Evolutionary conservation across 1,140 invertebrate genomes (phyloP), one percentile per base, ranked within the genome.

Genomic region (Theocolax elegans): DNA sequence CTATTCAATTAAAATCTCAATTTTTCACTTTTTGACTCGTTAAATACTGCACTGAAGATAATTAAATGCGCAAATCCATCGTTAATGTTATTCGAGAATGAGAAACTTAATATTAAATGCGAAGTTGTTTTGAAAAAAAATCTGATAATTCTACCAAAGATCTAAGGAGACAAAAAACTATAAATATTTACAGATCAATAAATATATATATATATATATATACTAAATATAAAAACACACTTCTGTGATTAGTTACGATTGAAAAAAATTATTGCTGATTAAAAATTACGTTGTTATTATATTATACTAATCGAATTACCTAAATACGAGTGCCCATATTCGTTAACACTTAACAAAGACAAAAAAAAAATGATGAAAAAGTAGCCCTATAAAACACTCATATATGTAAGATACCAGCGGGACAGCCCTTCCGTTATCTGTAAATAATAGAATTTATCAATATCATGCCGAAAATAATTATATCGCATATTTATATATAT

Each of bases 21-120:
- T 68, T 68, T 68, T 68, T 67, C 54, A 68, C 66, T 53, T 60
- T 68, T 68, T 68, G 48, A 68, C 56, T 60, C 35, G 56, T 68
- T 69, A 25, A 69, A 68, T 53, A 60, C 12, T 69, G 67, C 58
- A 69, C 58, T 54, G 23, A 54, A 56, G 62, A 53, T 54, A 54
- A 62, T 44, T 44, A 62, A 54, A 25, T 46, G 25, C 21, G 29
- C 23, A 31, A 58, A 67, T 54, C 4, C 13, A 63, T 56, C n/a
- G 46, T 56, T 54, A 69, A 69, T 63, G 44, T 69, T 69, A 68
- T 53, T 53, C 40, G 51, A 67, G 21, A 67, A 49, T n/a, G n/a
- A n/a, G n/a, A n/a, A 7, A 27, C 7, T 6, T 25, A 23, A 35
- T 49, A 59, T 59, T 25, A 67, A 51, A 19, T 29, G 10, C 42